Evolutionary conservation across 1,140 invertebrate species (phyloP).

Genomic region (Probaryconus sp.): DNA sequence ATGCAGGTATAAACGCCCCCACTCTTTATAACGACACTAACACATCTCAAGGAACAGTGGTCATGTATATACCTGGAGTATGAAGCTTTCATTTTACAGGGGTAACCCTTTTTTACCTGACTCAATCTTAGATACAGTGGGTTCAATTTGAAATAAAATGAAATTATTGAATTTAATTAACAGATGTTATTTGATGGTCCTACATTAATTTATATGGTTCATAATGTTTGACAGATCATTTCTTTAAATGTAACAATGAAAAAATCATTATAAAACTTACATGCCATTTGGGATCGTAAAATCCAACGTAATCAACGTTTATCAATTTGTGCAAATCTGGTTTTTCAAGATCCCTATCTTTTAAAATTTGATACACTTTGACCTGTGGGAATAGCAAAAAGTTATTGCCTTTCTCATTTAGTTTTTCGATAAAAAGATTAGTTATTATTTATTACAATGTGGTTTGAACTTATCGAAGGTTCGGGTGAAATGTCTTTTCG

Average conservation of each 20-base stretch:
- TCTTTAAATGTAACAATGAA: slow-evolving; percentile 13
- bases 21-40: background rate
- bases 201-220: no score
- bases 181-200: no score
- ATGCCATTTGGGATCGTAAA: slow-evolving; percentile 80
- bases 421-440: no score
- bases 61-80: no score
- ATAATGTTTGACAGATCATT: no score
- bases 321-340: slow-evolving; percentile 77
- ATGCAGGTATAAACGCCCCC: slow-evolving; percentile 7
- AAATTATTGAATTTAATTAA: no score
- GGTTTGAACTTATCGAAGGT: no score
- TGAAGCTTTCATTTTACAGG: background rate
- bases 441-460: no score
- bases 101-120: no score
- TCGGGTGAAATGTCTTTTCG: slow-evolving; percentile 73
- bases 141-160: no score
- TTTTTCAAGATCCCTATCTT: slow-evolving; percentile 70
- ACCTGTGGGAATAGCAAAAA: slow-evolving; percentile 75
- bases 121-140: no score
- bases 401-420: slow-evolving; percentile 9
- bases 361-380: slow-evolving; percentile 80
- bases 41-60: no score
- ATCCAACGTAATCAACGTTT: slow-evolving; percentile 78
- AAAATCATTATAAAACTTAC: slow-evolving; percentile 69